phyloP scores from a whole-genome alignment of 2,797 vertebrate genomes.

The Xenopus petersii region DNA sequence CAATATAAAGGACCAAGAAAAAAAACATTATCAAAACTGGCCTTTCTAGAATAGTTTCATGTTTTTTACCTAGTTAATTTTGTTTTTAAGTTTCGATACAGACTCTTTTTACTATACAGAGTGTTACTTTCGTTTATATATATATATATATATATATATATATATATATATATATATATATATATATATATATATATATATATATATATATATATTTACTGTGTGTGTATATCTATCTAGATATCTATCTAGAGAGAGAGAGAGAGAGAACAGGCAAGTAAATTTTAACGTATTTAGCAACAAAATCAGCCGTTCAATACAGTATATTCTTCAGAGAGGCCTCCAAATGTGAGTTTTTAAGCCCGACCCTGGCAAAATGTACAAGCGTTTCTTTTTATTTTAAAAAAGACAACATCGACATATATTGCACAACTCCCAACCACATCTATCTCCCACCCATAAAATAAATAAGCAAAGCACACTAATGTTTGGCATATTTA shows the following conservation, averaged over 20 bases:
- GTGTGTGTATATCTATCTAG: conserved; percentile 19
- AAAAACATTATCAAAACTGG: too few relatives aligned
- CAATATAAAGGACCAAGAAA: too few relatives aligned
- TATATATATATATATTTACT: conserved; percentile 59
- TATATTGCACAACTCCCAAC: conserved; percentile 39
- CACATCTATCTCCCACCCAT: conserved; percentile 43
- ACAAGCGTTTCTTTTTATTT: conserved; percentile 69
- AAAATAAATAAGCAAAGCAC: conserved; percentile 69
- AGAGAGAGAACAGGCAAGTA: conserved; percentile 78
- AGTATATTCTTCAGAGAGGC: conserved; percentile 56
- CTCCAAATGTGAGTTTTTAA: conserved; percentile 42
- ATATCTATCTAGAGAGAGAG: background rate
- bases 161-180: too few relatives aligned
- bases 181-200: too few relatives aligned
- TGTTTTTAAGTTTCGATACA: conserved; percentile 81
- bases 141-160: too few relatives aligned
- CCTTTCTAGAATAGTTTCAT: too few relatives aligned
- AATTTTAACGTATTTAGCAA: conserved; percentile 82
- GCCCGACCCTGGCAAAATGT: conserved; percentile 57
- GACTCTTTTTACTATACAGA: conserved; percentile 86
- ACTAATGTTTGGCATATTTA: conserved; percentile 74
- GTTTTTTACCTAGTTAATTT: conserved; percentile 80
- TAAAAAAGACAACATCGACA: conserved; percentile 26
- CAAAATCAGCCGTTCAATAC: conserved; percentile 58
- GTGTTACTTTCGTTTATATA: too few relatives aligned